phyloP scores from a whole-genome alignment of 2,797 vertebrate genomes.

The Linurgus olivaceus region DNA sequence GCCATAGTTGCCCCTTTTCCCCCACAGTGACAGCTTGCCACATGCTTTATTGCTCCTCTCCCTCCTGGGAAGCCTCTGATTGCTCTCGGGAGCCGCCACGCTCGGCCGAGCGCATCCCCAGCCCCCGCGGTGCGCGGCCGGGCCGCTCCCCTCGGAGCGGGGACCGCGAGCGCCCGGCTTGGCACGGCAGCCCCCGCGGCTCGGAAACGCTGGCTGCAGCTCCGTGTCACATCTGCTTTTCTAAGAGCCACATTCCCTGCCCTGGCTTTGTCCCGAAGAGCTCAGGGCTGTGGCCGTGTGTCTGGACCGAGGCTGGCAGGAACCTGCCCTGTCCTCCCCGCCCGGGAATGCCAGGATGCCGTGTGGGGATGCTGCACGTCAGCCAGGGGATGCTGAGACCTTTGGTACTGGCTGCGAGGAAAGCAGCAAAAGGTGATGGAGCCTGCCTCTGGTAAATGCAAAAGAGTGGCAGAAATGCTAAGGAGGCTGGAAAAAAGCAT shows the following conservation, averaged over 20 bases:
- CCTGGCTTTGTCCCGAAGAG: background rate
- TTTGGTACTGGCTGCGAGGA: background rate
- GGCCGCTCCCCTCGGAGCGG: background rate
- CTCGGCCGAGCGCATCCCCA: background rate
- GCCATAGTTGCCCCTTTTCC: background rate
- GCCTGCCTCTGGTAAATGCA: background rate
- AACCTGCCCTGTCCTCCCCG: background rate
- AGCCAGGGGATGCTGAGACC: background rate
- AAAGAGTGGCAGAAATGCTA: background rate
- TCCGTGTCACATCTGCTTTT: background rate
- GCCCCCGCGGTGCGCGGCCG: background rate
- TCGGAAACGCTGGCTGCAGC: background rate
- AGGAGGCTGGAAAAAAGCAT: background rate
- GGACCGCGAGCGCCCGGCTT: background rate
- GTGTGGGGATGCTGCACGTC: accelerated
- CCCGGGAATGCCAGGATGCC: background rate
- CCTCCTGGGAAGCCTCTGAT: background rate
- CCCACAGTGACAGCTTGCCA: background rate
- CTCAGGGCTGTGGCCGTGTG: background rate
- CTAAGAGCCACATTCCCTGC: accelerated
- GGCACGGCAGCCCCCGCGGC: accelerated
- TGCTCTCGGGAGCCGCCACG: conserved; percentile 5
- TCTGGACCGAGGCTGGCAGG: background rate
- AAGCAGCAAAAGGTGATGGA: background rate
- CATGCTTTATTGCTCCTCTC: conserved; percentile 37